Percentiles rank a stretch among this genome's conserved stretches.
Conservation (phyloP, 1,140 invertebrate genomes). For the Lanistes nyassanus region DNA sequence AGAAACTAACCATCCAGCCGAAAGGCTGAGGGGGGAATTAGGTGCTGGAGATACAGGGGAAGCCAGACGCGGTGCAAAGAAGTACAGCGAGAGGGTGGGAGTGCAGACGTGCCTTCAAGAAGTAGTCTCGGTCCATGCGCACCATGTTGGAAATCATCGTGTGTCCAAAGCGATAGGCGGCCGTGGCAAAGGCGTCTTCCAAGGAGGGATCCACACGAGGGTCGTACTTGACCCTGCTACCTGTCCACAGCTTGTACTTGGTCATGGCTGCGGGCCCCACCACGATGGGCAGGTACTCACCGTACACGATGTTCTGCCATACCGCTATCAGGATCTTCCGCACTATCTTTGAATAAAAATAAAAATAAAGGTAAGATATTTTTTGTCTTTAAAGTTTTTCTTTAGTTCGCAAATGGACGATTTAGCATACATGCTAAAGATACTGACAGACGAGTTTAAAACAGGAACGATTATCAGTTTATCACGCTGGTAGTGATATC, state of each 20-base stretch:
- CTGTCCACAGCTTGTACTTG: constrained; percentile 29
- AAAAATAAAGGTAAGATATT: not conserved
- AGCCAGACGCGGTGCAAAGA: too few species aligned
- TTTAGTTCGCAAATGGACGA: not conserved
- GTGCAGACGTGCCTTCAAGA: not conserved
- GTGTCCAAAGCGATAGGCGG: constrained; percentile 72
- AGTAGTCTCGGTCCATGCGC: constrained; percentile 21
- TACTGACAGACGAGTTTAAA: too few species aligned
- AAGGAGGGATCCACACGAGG: constrained; percentile 80
- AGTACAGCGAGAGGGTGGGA: not conserved
- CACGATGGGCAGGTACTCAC: constrained; percentile 87
- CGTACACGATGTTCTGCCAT: constrained; percentile 86
- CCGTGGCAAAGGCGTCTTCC: constrained; percentile 75
- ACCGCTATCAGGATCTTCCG: constrained; percentile 69
- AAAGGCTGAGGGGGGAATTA: too few species aligned
- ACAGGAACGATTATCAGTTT: too few species aligned
- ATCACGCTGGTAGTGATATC: too few species aligned
- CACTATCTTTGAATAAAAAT: not conserved
- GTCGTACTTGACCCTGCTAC: constrained; percentile 74
- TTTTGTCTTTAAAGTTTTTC: not conserved
- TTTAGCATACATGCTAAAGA: not conserved
- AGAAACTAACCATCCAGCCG: not conserved
- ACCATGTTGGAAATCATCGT: constrained; percentile 70
- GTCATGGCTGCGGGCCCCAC: constrained; percentile 69
- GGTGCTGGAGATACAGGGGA: not conserved